These are phyloP conservation scores for Chymomyza procnemis DNA, from an alignment of 2,888 invertebrate genomes.

Conservation along the genomic window DNA sequence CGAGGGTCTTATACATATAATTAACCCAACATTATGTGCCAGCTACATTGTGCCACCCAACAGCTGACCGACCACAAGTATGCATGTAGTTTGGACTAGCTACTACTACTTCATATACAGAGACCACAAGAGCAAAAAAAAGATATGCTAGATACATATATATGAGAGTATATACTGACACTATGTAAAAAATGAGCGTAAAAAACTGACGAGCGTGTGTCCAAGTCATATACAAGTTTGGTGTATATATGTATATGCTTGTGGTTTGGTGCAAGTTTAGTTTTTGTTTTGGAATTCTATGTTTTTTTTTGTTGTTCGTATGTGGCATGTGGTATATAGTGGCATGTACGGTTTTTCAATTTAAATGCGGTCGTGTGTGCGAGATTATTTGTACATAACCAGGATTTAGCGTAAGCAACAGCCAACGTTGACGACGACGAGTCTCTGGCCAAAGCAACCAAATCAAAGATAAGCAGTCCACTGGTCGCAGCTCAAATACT, in stretches of 20 bases:
- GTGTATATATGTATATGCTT: not conserved
- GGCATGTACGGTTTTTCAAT: conserved; percentile 67
- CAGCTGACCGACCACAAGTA: conserved; percentile 56
- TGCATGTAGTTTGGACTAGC: conserved; percentile 60
- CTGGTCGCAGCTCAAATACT: not conserved
- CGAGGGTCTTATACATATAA: conserved; percentile 41
- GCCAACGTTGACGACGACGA: conserved; percentile 2
- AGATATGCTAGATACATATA: too few species aligned
- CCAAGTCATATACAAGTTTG: conserved; percentile 17
- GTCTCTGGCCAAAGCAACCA: not conserved
- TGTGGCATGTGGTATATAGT: conserved; percentile 34
- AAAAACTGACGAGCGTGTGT: conserved; percentile 31
- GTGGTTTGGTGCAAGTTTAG: conserved; percentile 11
- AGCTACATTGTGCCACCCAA: conserved; percentile 1
- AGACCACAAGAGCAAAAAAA: not conserved
- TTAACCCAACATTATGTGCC: conserved; percentile 55
- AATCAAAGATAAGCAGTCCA: not conserved
- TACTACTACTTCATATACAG: not conserved
- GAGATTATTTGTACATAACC: conserved; percentile 71
- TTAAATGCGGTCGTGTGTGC: conserved; percentile 73
- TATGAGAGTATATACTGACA: too few species aligned
- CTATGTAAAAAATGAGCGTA: not conserved
- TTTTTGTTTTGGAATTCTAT: conserved; percentile 40
- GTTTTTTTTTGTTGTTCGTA: conserved; percentile 24
- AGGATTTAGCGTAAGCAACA: conserved; percentile 65